Evolutionary conservation across 2,797 vertebrate genomes (phyloP), one percentile per base, ranked within the genome.

Genomic region (Chromobotia macracanthus): DNA sequence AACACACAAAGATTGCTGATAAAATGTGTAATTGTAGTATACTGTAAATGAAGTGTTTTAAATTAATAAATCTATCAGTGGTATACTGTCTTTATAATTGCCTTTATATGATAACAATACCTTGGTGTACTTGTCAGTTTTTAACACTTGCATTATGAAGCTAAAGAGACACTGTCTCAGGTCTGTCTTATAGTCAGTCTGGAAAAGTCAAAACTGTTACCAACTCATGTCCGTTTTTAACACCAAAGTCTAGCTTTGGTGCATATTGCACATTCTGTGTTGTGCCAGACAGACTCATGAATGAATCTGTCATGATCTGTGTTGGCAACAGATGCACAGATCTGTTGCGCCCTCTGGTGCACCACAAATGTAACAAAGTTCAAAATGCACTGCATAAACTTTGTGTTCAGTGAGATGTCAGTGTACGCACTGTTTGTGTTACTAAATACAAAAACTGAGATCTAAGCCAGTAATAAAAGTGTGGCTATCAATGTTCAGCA

Each of bases 301-400:
- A 41, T 55, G 3, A 66, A 55, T 16, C n/a, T 0, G 13, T 65
- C 35, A 48, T 16, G 28, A 10, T 1, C 10, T 38, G 9, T 65
- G 9, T 28, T 25, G 31, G 19, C 8, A 55, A 23, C n/a, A 25
- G 28, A 68, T 78, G 8, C 12, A 19, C 53, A 65, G 53, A 5
- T 65, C 18, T n/a, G 55, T 46, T 74, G 72, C 84, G 76, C 84
- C 81, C 69, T 80, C 84, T 85, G 74, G 77, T 84, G 84, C 21
- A 71, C 23, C 74, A 58, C 68, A 1, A n/a, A 80, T 28, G 31
- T 46, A 60, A 8, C 31, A 44, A 3, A 6, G 0, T 65, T 41
- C 11, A 28, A 61, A 38, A 63, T 25, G 2, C 15, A 35, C 2
- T 50, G 23, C 28, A 28, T 11, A 13, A 12, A 28, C 13, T 18